Evolutionary conservation across 2,888 invertebrate species (phyloP), one percentile per base, ranked within the genome.

Genomic region (Lasioglossum vierecki): DNA sequence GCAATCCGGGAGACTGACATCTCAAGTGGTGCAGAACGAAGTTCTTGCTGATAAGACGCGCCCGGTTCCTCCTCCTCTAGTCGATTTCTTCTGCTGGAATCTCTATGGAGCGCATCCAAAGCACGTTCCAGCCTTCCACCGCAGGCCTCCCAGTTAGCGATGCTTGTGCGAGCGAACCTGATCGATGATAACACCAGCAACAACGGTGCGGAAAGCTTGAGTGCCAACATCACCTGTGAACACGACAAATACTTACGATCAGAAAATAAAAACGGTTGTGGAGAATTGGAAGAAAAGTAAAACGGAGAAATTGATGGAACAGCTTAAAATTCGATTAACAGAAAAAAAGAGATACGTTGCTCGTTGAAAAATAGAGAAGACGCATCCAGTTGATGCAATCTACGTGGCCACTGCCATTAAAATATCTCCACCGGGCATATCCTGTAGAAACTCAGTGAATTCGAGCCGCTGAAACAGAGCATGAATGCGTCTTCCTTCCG

Each of bases 391-490:
- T 6, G 63, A 63, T 18, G 63, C 63, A 18, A 63, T 63, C 76
- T 76, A 82, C 68, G 66, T 80, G 80, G 63, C 39, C 41, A 71
- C 63, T 72, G 80, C 75, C 84, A 89, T 90, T 91, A 91, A 91
- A 92, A 89, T 90, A 91, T 89, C 90, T 89, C 87, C 73, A 71
- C 82, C n/a, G 83, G 81, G 86, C 89, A 88, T 92, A 94, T 94
- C 93, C 94, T 94, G 93, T 94, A 94, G 94, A 94, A 94, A 94
- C 93, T 94, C 92, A 90, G 90, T 91, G 90, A 89, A 89, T 88
- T 85, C 88, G 85, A 88, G 80, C 84, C 89, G 91, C 91, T 93
- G 91, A 94, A 94, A 94, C 94, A 94, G 94, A 94, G 94, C 94
- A 94, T 94, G 93, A 94, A 94, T 82, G 87, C 89, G 85, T 92